These are phyloP conservation scores for Heliconius charithonia DNA, from an alignment of 2,888 invertebrate genomes.

Conservation along the genomic window DNA sequence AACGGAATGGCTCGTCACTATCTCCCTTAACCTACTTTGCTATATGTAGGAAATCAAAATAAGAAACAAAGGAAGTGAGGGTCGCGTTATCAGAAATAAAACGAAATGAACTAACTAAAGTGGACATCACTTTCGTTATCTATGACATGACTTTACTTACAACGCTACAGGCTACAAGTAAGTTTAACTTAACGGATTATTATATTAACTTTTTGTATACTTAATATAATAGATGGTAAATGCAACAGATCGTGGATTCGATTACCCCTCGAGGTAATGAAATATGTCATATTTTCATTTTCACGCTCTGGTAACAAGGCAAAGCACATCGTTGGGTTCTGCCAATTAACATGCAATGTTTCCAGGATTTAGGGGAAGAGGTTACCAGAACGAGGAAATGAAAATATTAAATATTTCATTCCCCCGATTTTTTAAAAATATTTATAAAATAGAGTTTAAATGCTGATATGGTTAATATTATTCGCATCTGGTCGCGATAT, in stretches of 20 bases:
- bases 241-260: not conserved
- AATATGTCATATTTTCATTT: not conserved
- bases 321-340: too few species aligned
- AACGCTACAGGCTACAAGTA: not conserved
- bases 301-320: too few species aligned
- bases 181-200: not conserved
- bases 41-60: not conserved
- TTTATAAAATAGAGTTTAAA: not conserved
- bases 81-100: not conserved
- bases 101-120: conserved; percentile 1
- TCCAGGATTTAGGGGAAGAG: too few species aligned
- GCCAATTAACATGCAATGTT: too few species aligned
- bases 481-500: not conserved
- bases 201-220: not conserved
- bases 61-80: not conserved
- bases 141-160: conserved; percentile 4
- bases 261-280: not conserved
- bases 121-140: not conserved
- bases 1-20: not conserved
- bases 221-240: not conserved
- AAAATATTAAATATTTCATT: conserved; percentile 2
- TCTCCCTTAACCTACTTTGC: not conserved
- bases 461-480: not conserved
- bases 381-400: not conserved
- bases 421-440: too few species aligned